Base-by-base conservation (phyloP, 2,797 vertebrate species). In the Nannoperca obscura region DNA sequence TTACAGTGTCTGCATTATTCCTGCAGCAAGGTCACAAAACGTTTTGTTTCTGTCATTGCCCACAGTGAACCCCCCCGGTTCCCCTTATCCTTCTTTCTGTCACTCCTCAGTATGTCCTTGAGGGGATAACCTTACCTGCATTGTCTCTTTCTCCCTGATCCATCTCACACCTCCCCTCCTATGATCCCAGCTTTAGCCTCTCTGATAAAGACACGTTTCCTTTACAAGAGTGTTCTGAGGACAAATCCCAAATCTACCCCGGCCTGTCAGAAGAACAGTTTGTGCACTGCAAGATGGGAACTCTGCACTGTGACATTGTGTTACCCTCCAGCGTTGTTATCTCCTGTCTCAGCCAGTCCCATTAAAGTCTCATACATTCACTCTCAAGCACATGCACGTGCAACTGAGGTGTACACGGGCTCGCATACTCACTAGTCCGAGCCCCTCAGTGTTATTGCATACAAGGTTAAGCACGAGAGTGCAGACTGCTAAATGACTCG, bases 261-360 rank as follows among this genome's bases (percentile, higher is more conserved):
- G 1, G 65, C 52, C 42, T 76, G 40, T 86, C 72, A 65, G 75
- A 81, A 59, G 71, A 84, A 46, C 83, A 63, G 65, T 63, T 22
- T 76, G 53, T 71, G 65, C 40, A 12, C 57, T 70, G 55, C 68
- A 57, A 80, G 71, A 74, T 55, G 60, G 60, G 71, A 84, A 57
- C 69, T 71, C 62, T 74, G 66, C 75, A 61, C 72, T 63, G 74
- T 79, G 81, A 83, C 80, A 77, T 70, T 85, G 60, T 49, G 38
- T 54, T 81, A 22, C 79, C 83, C 78, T 82, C 50, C 17, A 66
- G 74, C 49, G 8, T 55, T 83, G 52, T 74, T 72, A 68, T 85
- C 58, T 60, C n/a, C 70, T 62, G 66, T 81, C 72, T 74, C 59
- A 67, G 30, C 3, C 17, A 46, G 60, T 30, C 64, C 34, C 15